Evolutionary conservation across 2,113 vertebrate genomes (phyloP), one percentile per base, ranked within the genome.

Genomic region (Dissostichus mawsoni): DNA sequence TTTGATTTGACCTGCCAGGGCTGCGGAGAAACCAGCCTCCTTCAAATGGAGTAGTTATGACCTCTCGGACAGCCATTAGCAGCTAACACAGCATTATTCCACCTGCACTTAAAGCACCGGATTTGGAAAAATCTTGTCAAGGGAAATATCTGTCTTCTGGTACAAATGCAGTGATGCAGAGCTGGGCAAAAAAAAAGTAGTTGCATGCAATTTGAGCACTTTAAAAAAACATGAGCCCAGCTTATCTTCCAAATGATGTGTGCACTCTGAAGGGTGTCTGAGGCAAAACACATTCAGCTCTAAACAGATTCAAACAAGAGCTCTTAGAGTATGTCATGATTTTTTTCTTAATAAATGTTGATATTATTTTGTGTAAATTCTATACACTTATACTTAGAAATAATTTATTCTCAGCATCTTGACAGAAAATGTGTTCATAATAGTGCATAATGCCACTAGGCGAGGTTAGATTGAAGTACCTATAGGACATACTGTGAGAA

Each of bases 31-130:
- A 84, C 83, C 87, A 81, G 89, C 94, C 92, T 90, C 91, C 91
- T 93, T 93, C 92, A 90, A 91, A 92, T 89, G 93, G 91, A 92
- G 93, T 86, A 86, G 91, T 93, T 93, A 91, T 93, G 95, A 95
- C 94, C 94, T 95, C 94, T 94, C 76, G 91, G 94, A 92, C 89
- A 62, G 90, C 92, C 91, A 93, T 94, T 94, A 94, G 93, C 88
- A 80, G 93, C 91, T 61, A 86, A 92, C 92, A 65, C 89, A 87
- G 92, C 89, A 86, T 90, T 93, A 93, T 90, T 92, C 85, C 83
- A 87, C 84, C 88, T 89, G 90, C 93, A 92, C 93, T 93, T 89
- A 92, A 91, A 89, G 90, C 74, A 17, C 48, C 58, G 81, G 78
- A 91, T 92, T 92, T 70, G 86, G 90, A 91, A 92, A 81, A 87